Evolutionary conservation across 2,888 invertebrate genomes (phyloP), one percentile per base, ranked within the genome.

Genomic region (Hirudinaria manillensis): DNA sequence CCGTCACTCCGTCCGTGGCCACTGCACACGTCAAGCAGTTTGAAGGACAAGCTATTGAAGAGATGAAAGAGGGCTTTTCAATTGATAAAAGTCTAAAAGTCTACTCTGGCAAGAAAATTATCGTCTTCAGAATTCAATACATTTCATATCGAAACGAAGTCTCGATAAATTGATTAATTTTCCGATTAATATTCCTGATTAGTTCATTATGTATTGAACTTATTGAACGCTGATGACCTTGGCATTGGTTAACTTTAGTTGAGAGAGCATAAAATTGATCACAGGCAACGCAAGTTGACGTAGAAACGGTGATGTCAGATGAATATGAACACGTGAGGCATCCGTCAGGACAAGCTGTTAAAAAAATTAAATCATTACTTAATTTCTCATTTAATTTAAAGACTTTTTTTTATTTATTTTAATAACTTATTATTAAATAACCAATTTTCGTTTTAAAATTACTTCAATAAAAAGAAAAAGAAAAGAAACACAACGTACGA

Each of bases 281-380:
- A 67, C 76, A 72, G 24, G 65, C 53, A 13, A 56, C 27, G 36
- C 72, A 76, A 13, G 72, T 76, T 34, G 75, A 34, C 16, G 61
- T 10, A 65, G 75, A 75, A 32, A 56, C 38, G 0, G 34, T 21
- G 32, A 10, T 27, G 3, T 67, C 68, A 13, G 61, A 7, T 24
- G 71, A 68, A 36, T 76, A 76, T 27, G 68, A 66, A 34, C 76
- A 76, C 10, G 67, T 27, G 51, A n/a, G 29, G 66, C 77, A 77
- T 10, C 66, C 32, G 19, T 24, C 16, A 16, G 76, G 76, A 56
- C 76, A 76, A 4, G 74, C 75, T 77, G 72, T 4, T 27, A 53
- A 68, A 0, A 68, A 29, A 4, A 66, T 27, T 27, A 13, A 66
- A 13, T 19, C 24, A 13, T n/a, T 6, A 45, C 10, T 45, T 10